Conservation (phyloP, 2,113 vertebrate genomes). For the Odobenus rosmarus region DNA sequence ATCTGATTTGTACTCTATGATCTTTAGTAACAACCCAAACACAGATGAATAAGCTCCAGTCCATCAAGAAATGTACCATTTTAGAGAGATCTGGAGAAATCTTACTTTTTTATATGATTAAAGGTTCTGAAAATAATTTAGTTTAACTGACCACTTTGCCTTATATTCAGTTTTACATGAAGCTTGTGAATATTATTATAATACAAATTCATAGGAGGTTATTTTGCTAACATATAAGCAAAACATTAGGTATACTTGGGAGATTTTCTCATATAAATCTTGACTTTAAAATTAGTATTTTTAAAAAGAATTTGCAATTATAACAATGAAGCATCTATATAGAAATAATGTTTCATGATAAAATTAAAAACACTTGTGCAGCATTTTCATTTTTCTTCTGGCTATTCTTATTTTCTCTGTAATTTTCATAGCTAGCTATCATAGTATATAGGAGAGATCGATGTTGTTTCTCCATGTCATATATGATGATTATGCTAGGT, state of each 20-base stretch:
- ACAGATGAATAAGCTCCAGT: neutral
- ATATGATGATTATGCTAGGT: neutral
- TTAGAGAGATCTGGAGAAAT: neutral
- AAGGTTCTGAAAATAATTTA: neutral
- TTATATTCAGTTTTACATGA: neutral
- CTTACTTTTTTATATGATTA: neutral
- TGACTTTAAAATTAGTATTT: neutral
- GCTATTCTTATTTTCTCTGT: neutral
- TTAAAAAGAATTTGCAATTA: neutral
- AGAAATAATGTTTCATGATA: conserved; percentile 10
- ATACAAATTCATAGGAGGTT: neutral
- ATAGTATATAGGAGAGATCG: neutral
- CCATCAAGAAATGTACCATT: neutral
- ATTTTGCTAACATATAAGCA: neutral
- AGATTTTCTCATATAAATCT: neutral
- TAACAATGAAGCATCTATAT: neutral
- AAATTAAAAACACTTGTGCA: neutral
- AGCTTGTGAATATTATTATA: neutral
- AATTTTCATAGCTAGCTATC: neutral
- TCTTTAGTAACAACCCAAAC: neutral
- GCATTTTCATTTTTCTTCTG: neutral
- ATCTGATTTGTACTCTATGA: neutral
- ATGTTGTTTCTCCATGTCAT: neutral
- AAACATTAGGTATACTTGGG: neutral
- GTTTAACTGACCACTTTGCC: neutral